Percentiles rank a stretch among this genome's conserved stretches.
Evolutionary conservation across 2,797 vertebrate species (phyloP).

Genomic region (Phrynocephalus vlangalii): DNA sequence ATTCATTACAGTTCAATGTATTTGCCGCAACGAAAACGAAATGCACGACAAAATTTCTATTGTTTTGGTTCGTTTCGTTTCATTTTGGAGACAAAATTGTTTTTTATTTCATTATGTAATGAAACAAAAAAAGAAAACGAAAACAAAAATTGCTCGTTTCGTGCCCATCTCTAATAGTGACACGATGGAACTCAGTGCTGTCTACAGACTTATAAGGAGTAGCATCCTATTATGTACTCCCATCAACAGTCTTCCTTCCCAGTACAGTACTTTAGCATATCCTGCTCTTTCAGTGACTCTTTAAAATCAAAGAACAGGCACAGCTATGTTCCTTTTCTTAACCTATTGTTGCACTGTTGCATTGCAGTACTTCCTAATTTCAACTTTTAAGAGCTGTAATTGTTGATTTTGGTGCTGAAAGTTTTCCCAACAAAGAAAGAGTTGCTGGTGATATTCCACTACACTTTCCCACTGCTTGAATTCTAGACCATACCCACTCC

Average conservation of each 20-base stretch:
- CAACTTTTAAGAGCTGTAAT: conserved; percentile 29
- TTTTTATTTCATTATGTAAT: too few species aligned
- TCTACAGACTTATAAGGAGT: conserved; percentile 46
- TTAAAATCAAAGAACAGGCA: not conserved
- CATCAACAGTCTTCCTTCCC: conserved; percentile 33
- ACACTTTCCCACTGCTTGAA: conserved; percentile 59
- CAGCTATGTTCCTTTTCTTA: conserved; percentile 46
- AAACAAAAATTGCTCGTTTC: too few species aligned
- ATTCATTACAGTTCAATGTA: too few species aligned
- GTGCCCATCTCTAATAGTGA: too few species aligned
- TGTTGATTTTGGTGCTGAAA: conserved; percentile 47
- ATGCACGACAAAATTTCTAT: too few species aligned
- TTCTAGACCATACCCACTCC: conserved; percentile 45
- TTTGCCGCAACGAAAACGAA: too few species aligned
- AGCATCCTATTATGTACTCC: conserved; percentile 1
- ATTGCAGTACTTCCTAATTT: conserved; percentile 17
- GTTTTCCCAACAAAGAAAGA: conserved; percentile 57
- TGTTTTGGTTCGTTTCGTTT: too few species aligned
- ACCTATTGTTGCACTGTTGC: conserved; percentile 18
- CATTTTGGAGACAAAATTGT: too few species aligned
- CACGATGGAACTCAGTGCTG: conserved; percentile 26
- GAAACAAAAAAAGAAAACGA: too few species aligned
- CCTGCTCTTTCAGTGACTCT: conserved; percentile 35
- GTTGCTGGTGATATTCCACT: conserved; percentile 31
- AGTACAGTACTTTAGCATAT: not conserved